Evolutionary conservation across 1,140 invertebrate species (phyloP), one percentile per base, ranked within the genome.

Genomic region (Oryctes rhinoceros): DNA sequence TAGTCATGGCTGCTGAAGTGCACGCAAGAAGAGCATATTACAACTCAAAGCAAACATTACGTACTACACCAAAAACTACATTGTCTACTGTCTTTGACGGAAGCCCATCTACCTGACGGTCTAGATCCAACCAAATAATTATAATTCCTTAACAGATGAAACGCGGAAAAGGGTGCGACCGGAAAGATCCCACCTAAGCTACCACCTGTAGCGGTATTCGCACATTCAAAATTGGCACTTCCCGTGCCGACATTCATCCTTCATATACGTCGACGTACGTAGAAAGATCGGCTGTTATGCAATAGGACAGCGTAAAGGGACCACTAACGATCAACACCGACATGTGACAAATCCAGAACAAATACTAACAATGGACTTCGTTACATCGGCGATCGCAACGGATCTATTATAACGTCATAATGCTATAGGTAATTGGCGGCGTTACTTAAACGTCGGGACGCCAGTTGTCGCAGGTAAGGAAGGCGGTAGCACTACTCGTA

Each of bases 111-210:
- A 85, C 84, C 84, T 85, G 83, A 71, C 53, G 83, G 78, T 76
- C 80, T 82, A 62, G 83, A 79, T 74, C 80, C 78, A n/a, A 87
- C 75, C 48, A 87, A 80, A 82, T 86, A 86, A 84, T 87, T 87
- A 76, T 84, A 87, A 82, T 86, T 87, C 74, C 83, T 83, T 67
- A 87, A 79, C 20, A 87, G 81, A 81, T 84, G 86, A 80, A 86
- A 86, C 9, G 86, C 84, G 2, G 86, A 85, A 81, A 87, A 87
- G 0, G 85, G 81, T n/a, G 84, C 83, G 18, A 76, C 47, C 13
- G 75, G 39, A 76, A 49, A 76, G 13, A 71, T 71, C 15, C 65
- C 35, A 35, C 65, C 65, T 37, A 71, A 48, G 18, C 37, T 48
- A 24, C 75, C 75, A 76, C 75, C 47, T 76, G 75, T 44, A 15